These are phyloP conservation scores for Anoplopoma fimbria DNA, from an alignment of 2,113 vertebrate genomes.

Conservation along the genomic window DNA sequence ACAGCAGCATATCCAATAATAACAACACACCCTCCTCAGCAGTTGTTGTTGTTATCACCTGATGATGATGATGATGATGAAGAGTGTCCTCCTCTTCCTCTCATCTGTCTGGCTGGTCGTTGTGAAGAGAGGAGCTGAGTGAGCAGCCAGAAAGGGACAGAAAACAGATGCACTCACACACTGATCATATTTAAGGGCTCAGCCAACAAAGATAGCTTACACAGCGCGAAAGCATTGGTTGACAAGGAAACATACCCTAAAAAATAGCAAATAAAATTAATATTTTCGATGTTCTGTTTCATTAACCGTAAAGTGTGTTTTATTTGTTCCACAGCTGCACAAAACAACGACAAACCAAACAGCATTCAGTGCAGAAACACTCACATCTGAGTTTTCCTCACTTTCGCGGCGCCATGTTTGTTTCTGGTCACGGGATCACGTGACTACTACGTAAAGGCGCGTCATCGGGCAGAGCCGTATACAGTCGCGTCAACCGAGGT, in stretches of 20 bases:
- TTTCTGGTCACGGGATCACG: conserved; percentile 29
- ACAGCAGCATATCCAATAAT: too few relatives aligned
- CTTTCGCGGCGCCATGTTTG: conserved; percentile 55
- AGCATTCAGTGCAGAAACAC: background rate
- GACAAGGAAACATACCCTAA: conserved; percentile 24
- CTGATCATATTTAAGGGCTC: background rate
- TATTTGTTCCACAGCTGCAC: background rate
- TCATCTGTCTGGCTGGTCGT: conserved; percentile 24
- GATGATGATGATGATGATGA: too few relatives aligned
- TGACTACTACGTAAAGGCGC: conserved; percentile 13
- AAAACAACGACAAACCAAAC: background rate
- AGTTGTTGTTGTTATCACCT: too few relatives aligned
- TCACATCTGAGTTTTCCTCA: conserved; percentile 25
- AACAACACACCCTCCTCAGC: too few relatives aligned
- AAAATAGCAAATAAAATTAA: background rate
- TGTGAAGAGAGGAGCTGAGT: background rate
- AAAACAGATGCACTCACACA: background rate
- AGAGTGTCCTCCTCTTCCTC: conserved; percentile 32
- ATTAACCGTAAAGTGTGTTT: too few relatives aligned
- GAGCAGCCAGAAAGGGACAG: background rate
- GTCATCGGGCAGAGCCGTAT: background rate
- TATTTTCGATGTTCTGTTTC: background rate
- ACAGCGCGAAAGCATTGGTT: background rate
- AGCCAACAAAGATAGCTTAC: background rate
- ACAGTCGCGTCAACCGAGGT: background rate